These are phyloP conservation scores for Cephus pulcher DNA, from an alignment of 2,888 invertebrate genomes.

Conservation along the genomic window DNA sequence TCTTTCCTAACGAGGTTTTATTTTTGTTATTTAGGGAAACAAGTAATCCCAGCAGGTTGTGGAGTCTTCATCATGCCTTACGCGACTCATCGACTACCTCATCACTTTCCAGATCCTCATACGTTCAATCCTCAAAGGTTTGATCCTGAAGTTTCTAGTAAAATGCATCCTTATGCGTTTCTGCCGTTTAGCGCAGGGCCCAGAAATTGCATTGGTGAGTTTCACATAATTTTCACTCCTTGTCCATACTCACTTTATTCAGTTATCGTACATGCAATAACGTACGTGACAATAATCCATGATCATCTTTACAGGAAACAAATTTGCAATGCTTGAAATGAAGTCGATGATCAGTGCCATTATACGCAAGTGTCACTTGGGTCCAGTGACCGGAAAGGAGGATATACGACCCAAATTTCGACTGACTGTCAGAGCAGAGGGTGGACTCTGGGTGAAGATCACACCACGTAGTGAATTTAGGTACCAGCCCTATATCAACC, in stretches of 20 bases:
- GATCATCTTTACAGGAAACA: slow-evolving; percentile 69
- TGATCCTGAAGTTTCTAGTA: slow-evolving; percentile 66
- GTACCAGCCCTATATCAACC: neutral
- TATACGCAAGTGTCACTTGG: slow-evolving; percentile 68
- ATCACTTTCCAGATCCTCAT: slow-evolving; percentile 71
- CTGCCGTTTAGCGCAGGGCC: slow-evolving; percentile 74
- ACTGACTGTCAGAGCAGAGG: slow-evolving; percentile 69
- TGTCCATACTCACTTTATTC: neutral
- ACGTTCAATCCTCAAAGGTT: slow-evolving; percentile 72
- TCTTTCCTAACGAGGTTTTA: neutral
- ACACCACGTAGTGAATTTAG: slow-evolving; percentile 50
- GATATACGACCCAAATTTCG: slow-evolving; percentile 69
- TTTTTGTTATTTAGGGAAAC: slow-evolving; percentile 56
- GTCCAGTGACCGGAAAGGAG: slow-evolving; percentile 66
- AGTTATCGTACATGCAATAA: neutral
- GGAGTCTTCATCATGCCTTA: slow-evolving; percentile 71
- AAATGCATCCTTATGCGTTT: slow-evolving; percentile 71
- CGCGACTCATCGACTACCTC: slow-evolving; percentile 70
- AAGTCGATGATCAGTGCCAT: slow-evolving; percentile 71
- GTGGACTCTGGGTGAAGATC: slow-evolving; percentile 72
- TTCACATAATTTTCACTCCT: neutral
- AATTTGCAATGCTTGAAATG: slow-evolving; percentile 76
- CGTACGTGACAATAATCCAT: neutral
- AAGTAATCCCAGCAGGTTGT: slow-evolving; percentile 69
- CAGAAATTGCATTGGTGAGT: slow-evolving; percentile 69